Evolutionary conservation across 92 coral and sea anemone genomes (phyloP), one percentile per base, ranked within the genome.

Genomic region (Epizoanthus ramosus): DNA sequence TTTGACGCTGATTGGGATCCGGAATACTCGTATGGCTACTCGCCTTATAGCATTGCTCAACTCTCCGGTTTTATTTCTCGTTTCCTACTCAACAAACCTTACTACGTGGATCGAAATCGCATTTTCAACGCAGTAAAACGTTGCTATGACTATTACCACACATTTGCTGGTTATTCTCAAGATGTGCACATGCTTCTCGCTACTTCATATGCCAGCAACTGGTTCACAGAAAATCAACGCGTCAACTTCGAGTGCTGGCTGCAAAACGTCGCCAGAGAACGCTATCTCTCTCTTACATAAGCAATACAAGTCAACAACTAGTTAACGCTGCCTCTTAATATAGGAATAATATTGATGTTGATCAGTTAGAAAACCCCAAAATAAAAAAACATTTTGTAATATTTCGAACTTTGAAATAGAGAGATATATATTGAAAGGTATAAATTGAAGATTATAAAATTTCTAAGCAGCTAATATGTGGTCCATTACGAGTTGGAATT

Each of bases 161-260:
- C 94, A 4, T 97, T 88, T 60, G 98, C 99, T 3, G 98, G 99
- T 3, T 97, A 97, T 64, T 92, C 97, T 7, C 99, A 97, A 87
- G 99, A 97, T 66, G 99, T 97, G 0, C 99, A 97, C 50, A 94
- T 97, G 99, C 79, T 97, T 3, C 87, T 97, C 3, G 99, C 99
- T 0, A 91, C 98, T 6, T 75, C 97, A 22, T 94, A 88, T 61
- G 99, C 99, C 0, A 91, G 98, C 60, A 97, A 94, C 88, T 97
- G 99, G 99, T 97, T 97, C 84, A 97, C 94, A 2, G 99, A 97
- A 52, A 93, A 97, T 35, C 99, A 94, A 59, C 80, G 99, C 61
- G 85, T 82, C 25, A 93, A 94, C 84, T 97, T 97, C 63, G 97
- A 97, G 65, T 86, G 87, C 15, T 97, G 99, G 99, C 87, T 97